Conservation (phyloP, 35 echinoderm and acorn worm genomes). For the Acanthaster planci region DNA sequence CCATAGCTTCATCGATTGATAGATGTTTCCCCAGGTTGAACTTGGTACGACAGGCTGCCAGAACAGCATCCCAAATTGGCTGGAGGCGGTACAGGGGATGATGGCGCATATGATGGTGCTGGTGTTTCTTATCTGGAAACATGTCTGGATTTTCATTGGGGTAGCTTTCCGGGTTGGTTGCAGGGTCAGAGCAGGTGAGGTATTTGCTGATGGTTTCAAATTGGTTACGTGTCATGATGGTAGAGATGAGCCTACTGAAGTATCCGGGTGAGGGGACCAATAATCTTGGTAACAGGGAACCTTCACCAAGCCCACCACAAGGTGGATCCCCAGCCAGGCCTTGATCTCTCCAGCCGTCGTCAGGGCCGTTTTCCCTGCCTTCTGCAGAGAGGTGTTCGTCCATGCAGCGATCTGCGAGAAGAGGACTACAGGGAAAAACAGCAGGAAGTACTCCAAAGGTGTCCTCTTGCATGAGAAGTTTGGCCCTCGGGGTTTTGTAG, state of each 20-base stretch:
- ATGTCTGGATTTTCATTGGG: neutral
- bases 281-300: neutral
- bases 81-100: constrained; percentile 34
- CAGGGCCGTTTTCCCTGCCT: too few relatives aligned
- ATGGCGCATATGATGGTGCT: neutral
- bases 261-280: constrained; percentile 5
- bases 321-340: constrained; percentile 24
- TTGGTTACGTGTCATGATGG: neutral
- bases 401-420: neutral
- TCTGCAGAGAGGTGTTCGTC: neutral
- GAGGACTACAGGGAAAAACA: neutral
- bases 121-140: neutral
- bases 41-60: neutral
- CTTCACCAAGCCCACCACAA: neutral
- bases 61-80: neutral
- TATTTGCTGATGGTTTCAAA: neutral
- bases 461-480: neutral
- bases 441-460: neutral
- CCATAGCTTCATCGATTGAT: constrained; percentile 56
- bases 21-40: constrained; percentile 13
- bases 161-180: neutral
- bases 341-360: neutral
- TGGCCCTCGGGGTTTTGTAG: neutral
- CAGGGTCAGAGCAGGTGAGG: neutral
- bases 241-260: neutral